Conservation (phyloP, 2,113 vertebrate species). For the Paratilapia polleni region DNA sequence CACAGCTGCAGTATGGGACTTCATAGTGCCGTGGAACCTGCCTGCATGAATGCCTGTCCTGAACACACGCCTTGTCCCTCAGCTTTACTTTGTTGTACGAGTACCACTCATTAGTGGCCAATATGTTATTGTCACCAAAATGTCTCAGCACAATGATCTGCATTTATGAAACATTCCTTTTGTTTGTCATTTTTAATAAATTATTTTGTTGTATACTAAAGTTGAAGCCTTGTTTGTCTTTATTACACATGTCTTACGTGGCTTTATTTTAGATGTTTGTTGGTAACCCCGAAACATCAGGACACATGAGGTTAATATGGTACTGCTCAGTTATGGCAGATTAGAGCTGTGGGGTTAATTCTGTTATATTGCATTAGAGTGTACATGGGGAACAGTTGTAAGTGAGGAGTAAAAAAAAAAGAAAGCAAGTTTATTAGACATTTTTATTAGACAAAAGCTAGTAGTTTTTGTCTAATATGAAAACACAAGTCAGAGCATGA, state of each 20-base stretch:
- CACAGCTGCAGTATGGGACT: constrained; percentile 45
- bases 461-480: no score
- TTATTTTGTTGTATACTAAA: constrained; percentile 54
- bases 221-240: constrained; percentile 24
- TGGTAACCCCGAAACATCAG: background rate
- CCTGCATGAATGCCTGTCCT: constrained; percentile 65
- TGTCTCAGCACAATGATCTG: constrained; percentile 47
- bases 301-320: background rate
- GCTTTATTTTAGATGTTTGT: background rate
- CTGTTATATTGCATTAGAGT: background rate
- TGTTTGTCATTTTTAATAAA: constrained; percentile 78
- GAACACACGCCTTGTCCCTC: constrained; percentile 70
- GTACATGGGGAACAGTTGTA: background rate
- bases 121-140: constrained; percentile 56
- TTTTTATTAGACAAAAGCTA: no score
- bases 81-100: constrained; percentile 51
- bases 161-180: constrained; percentile 38
- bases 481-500: background rate
- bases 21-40: constrained; percentile 52
- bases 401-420: no score
- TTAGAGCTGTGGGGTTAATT: background rate
- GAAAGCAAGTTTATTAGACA: no score
- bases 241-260: background rate
- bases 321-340: background rate
- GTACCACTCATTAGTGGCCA: constrained; percentile 50